Conservation (phyloP, 2,797 vertebrate species). For the Protosalanx chinensis region DNA sequence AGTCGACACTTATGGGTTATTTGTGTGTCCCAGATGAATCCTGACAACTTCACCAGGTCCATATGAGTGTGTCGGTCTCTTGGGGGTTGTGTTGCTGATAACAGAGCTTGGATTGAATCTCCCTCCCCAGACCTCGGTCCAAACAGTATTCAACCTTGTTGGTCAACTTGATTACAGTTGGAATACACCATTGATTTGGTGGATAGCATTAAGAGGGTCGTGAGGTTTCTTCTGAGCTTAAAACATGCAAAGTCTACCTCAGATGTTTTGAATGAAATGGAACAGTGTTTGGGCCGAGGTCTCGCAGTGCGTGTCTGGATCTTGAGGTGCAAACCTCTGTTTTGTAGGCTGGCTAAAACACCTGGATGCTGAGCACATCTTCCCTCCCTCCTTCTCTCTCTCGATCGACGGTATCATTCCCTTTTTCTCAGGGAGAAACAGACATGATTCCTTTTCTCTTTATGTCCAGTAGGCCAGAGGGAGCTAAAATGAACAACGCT, state of each 20-base stretch:
- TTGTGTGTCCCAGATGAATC: constrained; percentile 4
- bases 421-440: constrained; percentile 1
- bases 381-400: not conserved
- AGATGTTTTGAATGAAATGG: not conserved
- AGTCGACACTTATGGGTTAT: not conserved
- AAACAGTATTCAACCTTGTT: not conserved
- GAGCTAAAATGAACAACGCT: constrained; percentile 36
- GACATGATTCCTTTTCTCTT: not conserved
- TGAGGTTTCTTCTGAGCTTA: not conserved
- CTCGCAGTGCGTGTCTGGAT: constrained; percentile 42
- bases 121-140: not conserved
- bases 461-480: constrained; percentile 2
- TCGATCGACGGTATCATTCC: not conserved
- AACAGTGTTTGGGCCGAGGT: not conserved
- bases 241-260: not conserved
- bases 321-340: constrained; percentile 37
- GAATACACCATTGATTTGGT: not conserved
- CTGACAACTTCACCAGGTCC: constrained; percentile 28
- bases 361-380: constrained; percentile 56
- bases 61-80: constrained; percentile 22
- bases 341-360: constrained; percentile 60
- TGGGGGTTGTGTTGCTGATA: constrained; percentile 6
- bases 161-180: not conserved
- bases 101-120: constrained; percentile 11
- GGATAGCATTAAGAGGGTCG: not conserved